Evolutionary conservation across 2,888 invertebrate genomes (phyloP), one percentile per base, ranked within the genome.

Genomic region (Patella caerulea): DNA sequence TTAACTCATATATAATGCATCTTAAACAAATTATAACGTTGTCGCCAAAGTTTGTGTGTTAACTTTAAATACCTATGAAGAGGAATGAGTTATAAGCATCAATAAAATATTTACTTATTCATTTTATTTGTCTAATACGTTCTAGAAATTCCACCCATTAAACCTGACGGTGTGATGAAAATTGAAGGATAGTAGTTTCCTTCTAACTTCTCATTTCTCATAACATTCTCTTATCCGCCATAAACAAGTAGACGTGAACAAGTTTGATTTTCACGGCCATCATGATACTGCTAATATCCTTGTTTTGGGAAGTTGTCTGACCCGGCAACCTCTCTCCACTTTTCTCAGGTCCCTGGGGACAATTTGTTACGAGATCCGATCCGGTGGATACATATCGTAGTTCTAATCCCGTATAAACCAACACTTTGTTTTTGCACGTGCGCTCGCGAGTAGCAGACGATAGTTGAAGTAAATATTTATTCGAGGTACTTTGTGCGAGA

Each of bases 401-500:
- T 45, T 45, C 45, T 45, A 45, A 45, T 45, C 65, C 12, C 65
- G 19, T 65, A 19, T 19, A 24, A 65, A 65, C 24, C 65, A 65
- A 65, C 65, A 14, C 65, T 19, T 65, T 65, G 65, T 65, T 65
- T 65, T 19, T 65, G 65, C 65, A 65, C 65, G 65, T 65, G 65
- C 24, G 65, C 11, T 9, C 12, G 14, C 9, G 24, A 19, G 65
- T 65, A 19, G 19, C 19, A 65, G 12, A 65, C 24, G 65, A 24
- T 24, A 24, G 65, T 24, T 45, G 73, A n/a, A 55, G 56, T 75
- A 75, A 75, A 75, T 75, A 75, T 75, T 75, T 75, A 75, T 70
- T 54, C 69, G 70, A 54, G 54, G 29, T 54, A 54, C 70, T 75
- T 70, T 75, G 69, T 69, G 70, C 45, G 54, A 52, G 75, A 75